Conservation (phyloP, 2,888 invertebrate genomes). For the Lasioglossum figueresi region DNA sequence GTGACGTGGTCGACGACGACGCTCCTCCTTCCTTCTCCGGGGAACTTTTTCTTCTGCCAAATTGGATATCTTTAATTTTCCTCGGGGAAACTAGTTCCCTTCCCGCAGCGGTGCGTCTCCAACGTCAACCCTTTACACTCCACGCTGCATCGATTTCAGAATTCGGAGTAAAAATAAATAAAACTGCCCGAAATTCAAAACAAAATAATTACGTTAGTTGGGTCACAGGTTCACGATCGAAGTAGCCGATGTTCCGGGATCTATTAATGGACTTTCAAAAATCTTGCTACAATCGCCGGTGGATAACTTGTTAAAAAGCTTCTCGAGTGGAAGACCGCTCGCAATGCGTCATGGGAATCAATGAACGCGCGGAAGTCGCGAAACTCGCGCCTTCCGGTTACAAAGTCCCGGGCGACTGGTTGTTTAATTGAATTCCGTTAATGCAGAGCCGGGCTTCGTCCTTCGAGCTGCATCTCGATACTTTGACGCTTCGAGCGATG, state of each 20-base stretch:
- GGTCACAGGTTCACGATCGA: background rate
- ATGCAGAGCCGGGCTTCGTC: background rate
- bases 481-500: background rate
- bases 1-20: background rate
- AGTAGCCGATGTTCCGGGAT: background rate
- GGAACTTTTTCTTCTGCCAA: slow-evolving; percentile 11
- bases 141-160: too few species aligned
- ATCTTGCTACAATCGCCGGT: background rate
- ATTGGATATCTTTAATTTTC: slow-evolving; percentile 11
- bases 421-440: slow-evolving; percentile 27
- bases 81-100: background rate
- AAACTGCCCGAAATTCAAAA: background rate
- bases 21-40: background rate
- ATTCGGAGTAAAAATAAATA: too few species aligned
- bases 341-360: background rate
- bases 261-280: background rate
- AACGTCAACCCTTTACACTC: background rate
- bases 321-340: background rate
- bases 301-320: background rate
- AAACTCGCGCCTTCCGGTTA: background rate
- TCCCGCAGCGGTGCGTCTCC: background rate
- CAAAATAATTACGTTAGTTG: too few species aligned
- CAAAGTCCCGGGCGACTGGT: slow-evolving; percentile 1
- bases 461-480: background rate
- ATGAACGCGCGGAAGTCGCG: background rate